Evolutionary conservation across 2,113 vertebrate species (phyloP).

Genomic region (Taxidea taxus): DNA sequence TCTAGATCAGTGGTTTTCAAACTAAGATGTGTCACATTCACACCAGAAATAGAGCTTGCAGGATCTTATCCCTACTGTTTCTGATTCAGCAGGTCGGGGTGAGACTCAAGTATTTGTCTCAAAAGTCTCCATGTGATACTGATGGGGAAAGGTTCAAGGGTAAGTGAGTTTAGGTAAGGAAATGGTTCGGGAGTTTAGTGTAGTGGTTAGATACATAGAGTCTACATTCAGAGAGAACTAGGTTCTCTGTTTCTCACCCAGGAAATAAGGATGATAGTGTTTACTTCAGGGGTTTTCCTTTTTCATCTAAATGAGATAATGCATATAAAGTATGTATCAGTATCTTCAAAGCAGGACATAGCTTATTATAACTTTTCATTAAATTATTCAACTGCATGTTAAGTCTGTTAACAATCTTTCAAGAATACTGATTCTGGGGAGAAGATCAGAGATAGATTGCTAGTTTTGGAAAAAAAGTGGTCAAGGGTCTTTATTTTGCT

Average conservation of each 20-base stretch:
- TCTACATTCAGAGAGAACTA: not conserved
- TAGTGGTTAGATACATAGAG: not conserved
- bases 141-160: not conserved
- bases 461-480: not conserved
- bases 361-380: not conserved
- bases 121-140: not conserved
- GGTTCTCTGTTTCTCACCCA: not conserved
- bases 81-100: not conserved
- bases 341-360: not conserved
- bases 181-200: not conserved
- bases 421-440: not conserved
- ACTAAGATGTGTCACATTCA: not conserved
- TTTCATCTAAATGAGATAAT: not conserved
- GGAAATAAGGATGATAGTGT: not conserved
- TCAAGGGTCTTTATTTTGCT: not conserved
- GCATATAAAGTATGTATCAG: not conserved
- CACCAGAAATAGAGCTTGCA: not conserved
- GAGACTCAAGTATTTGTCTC: not conserved
- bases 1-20: constrained; percentile 15
- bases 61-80: not conserved
- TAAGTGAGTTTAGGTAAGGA: not conserved
- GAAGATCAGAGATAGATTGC: not conserved
- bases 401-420: not conserved
- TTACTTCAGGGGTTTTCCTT: not conserved
- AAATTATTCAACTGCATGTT: not conserved